These are phyloP conservation scores for Melanostoma scalare DNA, from an alignment of 2,888 invertebrate genomes.

Conservation along the genomic window DNA sequence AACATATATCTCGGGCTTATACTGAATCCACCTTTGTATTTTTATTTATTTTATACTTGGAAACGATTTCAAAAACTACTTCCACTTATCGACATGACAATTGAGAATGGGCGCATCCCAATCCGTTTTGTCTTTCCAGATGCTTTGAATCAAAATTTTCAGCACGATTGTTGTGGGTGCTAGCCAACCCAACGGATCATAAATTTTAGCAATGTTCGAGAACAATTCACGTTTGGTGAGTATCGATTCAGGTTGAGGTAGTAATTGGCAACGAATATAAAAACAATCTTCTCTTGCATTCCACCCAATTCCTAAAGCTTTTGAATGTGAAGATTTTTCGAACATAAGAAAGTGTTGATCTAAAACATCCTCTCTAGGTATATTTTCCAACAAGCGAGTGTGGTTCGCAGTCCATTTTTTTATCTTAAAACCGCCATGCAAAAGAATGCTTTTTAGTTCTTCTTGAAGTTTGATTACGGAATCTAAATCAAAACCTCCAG, in stretches of 20 bases:
- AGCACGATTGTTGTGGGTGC: constrained; percentile 45
- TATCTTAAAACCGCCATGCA: constrained; percentile 18
- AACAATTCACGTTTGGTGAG: constrained; percentile 60
- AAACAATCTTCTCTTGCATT: constrained; percentile 60
- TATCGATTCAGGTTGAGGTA: background rate
- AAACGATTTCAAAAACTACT: background rate
- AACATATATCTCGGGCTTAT: background rate
- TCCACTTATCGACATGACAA: background rate
- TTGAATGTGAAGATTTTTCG: constrained; percentile 23
- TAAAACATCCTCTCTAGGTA: constrained; percentile 5
- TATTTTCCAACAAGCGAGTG: constrained; percentile 8
- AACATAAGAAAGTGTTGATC: constrained; percentile 7
- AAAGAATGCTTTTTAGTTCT: constrained; percentile 7
- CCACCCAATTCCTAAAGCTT: constrained; percentile 60
- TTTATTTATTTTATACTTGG: background rate
- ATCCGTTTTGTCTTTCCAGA: constrained; percentile 49
- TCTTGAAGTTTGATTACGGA: background rate
- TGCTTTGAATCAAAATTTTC: constrained; percentile 58
- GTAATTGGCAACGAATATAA: constrained; percentile 8
- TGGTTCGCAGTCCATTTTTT: constrained; percentile 40
- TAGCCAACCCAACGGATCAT: constrained; percentile 60
- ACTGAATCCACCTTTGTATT: background rate
- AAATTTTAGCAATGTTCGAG: constrained; percentile 60
- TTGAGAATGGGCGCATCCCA: constrained; percentile 45
- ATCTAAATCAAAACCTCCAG: constrained; percentile 27